phyloP scores from a whole-genome alignment of 2,797 vertebrate genomes.

The Hephaestus fuliginosus region DNA sequence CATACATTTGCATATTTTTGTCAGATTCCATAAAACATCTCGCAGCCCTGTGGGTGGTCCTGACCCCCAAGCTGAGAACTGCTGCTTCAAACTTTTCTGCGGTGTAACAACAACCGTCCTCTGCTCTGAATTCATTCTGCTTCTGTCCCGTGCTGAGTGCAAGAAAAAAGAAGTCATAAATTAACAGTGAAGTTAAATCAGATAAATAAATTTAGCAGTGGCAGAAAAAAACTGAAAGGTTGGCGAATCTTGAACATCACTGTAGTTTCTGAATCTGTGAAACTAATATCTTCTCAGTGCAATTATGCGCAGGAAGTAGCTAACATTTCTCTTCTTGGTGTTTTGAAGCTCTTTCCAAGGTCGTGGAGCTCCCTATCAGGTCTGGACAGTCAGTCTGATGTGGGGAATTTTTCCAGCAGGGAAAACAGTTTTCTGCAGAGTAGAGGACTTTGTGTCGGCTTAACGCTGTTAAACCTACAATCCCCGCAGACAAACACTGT shows the following conservation, averaged over 20 bases:
- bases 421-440: conserved; percentile 82
- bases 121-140: conserved; percentile 31
- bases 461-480: conserved; percentile 83
- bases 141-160: conserved; percentile 35
- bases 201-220: conserved; percentile 27
- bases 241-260: conserved; percentile 37
- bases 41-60: conserved; percentile 45
- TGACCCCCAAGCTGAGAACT: conserved; percentile 51
- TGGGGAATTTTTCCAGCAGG: conserved; percentile 62
- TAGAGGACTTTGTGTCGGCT: conserved; percentile 81
- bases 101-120: conserved; percentile 8
- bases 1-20: conserved; percentile 65
- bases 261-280: conserved; percentile 15
- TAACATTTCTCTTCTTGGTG: conserved; percentile 49
- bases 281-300: conserved; percentile 37
- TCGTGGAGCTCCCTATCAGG: conserved; percentile 75
- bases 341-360: conserved; percentile 74
- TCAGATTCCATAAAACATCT: conserved; percentile 65
- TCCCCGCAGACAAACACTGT: conserved; percentile 80
- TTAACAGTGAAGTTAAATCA: conserved; percentile 15
- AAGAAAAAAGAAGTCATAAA: conserved; percentile 48
- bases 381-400: conserved; percentile 72
- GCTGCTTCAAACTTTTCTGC: conserved; percentile 50
- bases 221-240: conserved; percentile 22
- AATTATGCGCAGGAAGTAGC: conserved; percentile 55